Evolutionary conservation across 2,797 vertebrate species (phyloP).

Genomic region (Rhabdomys pumilio): DNA sequence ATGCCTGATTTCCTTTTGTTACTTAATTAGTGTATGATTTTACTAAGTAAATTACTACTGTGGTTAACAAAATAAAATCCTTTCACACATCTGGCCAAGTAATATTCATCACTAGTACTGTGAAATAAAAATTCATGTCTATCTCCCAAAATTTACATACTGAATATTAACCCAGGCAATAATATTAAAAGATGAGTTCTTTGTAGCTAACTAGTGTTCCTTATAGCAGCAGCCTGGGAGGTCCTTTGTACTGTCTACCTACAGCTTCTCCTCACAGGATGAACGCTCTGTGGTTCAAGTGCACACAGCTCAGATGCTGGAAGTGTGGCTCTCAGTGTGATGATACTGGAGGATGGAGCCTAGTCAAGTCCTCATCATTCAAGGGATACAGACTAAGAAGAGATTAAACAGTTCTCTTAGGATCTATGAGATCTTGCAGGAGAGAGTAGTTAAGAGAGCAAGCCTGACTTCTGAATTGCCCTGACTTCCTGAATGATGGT

Average conservation of each 20-base stretch:
- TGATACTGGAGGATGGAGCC: neutral
- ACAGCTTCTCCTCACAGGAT: neutral
- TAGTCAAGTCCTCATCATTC: neutral
- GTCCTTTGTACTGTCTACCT: neutral
- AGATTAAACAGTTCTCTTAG: neutral
- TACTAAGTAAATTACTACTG: neutral
- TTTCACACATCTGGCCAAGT: neutral
- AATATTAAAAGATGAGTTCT: neutral
- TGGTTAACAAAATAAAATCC: neutral
- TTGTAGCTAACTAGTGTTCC: neutral
- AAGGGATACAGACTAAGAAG: neutral
- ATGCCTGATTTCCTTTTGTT: neutral
- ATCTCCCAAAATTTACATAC: neutral
- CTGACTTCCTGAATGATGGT: neutral
- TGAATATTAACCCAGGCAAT: neutral
- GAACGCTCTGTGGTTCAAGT: neutral
- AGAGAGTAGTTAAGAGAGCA: neutral
- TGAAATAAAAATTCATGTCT: neutral
- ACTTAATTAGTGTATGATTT: neutral
- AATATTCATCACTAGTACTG: neutral
- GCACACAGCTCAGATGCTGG: neutral
- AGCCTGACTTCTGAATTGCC: neutral
- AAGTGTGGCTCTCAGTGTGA: neutral
- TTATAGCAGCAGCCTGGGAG: neutral
- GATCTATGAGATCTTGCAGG: neutral